Percentiles rank a stretch among this genome's conserved stretches.
Evolutionary conservation across 2,797 vertebrate genomes (phyloP).

Genomic region (Pseudochaenichthys georgianus): DNA sequence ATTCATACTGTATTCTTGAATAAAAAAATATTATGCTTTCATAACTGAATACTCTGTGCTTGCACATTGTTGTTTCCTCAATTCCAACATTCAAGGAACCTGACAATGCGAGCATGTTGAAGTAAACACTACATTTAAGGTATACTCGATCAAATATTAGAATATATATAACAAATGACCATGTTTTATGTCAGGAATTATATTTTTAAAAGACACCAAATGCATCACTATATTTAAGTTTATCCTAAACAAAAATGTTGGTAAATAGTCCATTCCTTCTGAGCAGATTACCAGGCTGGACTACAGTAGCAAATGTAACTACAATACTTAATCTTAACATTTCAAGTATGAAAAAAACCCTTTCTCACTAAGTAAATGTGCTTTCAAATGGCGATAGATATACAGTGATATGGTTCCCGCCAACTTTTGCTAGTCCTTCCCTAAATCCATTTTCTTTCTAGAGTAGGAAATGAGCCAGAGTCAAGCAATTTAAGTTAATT

Average conservation of each 20-base stretch:
- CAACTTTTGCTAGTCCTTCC: not conserved
- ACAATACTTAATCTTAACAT: too few species aligned
- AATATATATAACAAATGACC: not conserved
- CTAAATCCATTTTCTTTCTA: slow-evolving; percentile 8
- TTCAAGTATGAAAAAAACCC: not conserved
- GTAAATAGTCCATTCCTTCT: not conserved
- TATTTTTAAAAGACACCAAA: too few species aligned
- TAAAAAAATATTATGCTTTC: too few species aligned
- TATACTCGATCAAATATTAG: not conserved
- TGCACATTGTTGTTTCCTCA: too few species aligned
- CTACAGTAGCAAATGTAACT: not conserved
- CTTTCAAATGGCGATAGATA: not conserved
- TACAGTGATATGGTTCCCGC: not conserved
- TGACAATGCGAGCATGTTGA: not conserved
- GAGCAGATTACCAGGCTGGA: not conserved
- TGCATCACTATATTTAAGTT: too few species aligned
- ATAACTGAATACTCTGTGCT: too few species aligned
- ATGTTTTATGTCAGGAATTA: not conserved
- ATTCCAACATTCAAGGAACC: not conserved
- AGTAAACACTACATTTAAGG: too few species aligned
- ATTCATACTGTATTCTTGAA: too few species aligned
- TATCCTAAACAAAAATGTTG: too few species aligned
- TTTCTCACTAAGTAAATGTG: not conserved
- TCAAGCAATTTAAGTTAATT: not conserved
- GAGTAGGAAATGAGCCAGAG: not conserved